A percentile compares a stretch with the other conserved stretches of the same genome.
These are phyloP conservation scores for Casuarius casuarius DNA, from an alignment of 2,113 vertebrate species.

Conservation along the genomic window DNA sequence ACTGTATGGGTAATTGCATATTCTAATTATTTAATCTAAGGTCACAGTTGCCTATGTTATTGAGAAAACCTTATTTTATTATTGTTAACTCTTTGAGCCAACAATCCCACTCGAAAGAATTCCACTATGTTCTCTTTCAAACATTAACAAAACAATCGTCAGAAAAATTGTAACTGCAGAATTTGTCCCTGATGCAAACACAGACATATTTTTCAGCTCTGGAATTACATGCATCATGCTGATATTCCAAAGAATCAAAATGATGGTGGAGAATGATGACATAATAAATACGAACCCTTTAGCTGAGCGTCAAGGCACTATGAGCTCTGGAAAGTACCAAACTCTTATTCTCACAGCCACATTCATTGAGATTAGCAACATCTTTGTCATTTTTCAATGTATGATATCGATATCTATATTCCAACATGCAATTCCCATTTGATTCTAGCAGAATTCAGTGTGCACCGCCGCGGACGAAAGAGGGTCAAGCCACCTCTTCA, in stretches of 20 bases:
- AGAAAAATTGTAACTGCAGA: not conserved
- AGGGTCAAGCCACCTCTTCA: not conserved
- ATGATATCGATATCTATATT: not conserved
- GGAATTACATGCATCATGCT: not conserved
- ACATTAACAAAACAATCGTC: not conserved
- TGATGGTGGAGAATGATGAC: not conserved
- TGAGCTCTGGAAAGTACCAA: not conserved
- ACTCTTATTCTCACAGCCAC: not conserved
- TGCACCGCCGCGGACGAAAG: not conserved
- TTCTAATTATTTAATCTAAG: not conserved
- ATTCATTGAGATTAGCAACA: not conserved
- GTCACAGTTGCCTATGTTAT: not conserved
- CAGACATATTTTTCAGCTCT: not conserved
- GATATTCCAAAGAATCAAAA: not conserved
- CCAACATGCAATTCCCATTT: not conserved
- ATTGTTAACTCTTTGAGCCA: not conserved
- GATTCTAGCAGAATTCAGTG: not conserved
- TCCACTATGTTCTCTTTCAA: not conserved
- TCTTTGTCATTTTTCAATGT: not conserved
- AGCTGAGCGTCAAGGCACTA: not conserved
- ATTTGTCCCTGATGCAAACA: not conserved
- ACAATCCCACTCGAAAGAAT: not conserved
- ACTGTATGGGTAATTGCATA: not conserved
- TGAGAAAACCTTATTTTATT: not conserved
- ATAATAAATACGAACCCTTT: not conserved